These are phyloP conservation scores for Porites lutea DNA, from an alignment of 64 coral and sea anemone species.

Conservation along the genomic window DNA sequence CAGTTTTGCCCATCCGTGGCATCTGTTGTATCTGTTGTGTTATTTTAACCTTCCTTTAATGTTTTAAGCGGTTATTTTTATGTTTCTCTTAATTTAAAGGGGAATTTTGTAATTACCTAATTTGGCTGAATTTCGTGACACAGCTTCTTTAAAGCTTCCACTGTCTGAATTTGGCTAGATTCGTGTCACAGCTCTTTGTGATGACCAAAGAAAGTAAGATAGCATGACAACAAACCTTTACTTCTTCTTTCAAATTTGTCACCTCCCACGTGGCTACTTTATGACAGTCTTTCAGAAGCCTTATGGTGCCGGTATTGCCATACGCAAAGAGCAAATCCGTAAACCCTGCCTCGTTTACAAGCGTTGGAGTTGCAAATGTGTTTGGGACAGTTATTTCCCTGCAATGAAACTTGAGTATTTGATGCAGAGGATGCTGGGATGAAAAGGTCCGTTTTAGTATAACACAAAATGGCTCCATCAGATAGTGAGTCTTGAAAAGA, in stretches of 20 bases:
- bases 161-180: too few species aligned
- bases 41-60: too few species aligned
- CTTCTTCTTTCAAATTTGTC: conserved; percentile 37
- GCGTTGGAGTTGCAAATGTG: conserved; percentile 32
- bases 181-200: too few species aligned
- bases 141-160: too few species aligned
- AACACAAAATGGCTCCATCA: conserved; percentile 70
- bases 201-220: not conserved
- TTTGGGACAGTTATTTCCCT: conserved; percentile 53
- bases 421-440: conserved; percentile 57
- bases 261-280: conserved; percentile 33
- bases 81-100: too few species aligned
- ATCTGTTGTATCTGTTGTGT: too few species aligned
- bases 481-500: conserved; percentile 46
- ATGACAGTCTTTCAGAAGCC: conserved; percentile 20
- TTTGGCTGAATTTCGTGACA: too few species aligned
- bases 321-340: conserved; percentile 58
- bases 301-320: conserved; percentile 38
- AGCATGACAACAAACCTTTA: conserved; percentile 22
- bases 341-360: not conserved
- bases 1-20: too few species aligned
- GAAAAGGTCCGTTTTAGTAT: conserved; percentile 60
- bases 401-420: conserved; percentile 79
- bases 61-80: too few species aligned
- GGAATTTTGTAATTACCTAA: too few species aligned